Evolutionary conservation across 1,140 invertebrate species (phyloP), one percentile per base, ranked within the genome.

Genomic region (Ceratoteleas bidentatus): DNA sequence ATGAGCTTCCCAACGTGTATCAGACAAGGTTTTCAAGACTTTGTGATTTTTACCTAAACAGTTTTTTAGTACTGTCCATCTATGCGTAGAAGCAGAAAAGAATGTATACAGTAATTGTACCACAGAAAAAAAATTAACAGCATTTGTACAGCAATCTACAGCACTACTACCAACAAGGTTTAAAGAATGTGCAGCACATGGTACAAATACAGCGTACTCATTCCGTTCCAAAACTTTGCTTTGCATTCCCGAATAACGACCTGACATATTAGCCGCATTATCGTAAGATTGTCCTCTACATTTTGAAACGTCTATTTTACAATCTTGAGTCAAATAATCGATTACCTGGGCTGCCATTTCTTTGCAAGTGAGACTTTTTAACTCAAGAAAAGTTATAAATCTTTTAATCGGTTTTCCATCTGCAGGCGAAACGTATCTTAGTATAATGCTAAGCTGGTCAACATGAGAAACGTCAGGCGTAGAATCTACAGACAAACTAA

Each of bases 391-490:
- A 65, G 58, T 84, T 38, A 86, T 53, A 82, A 86, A 88, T 40
- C 78, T 64, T 74, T 86, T 80, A 66, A 77, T 47, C 56, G 77
- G 78, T 24, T 32, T 9, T 33, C 24, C 64, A 47, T 47, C 61
- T 34, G 38, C 11, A 10, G 54, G 72, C 61, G 72, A 72, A 36
- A 94, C 72, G 57, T 88, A 89, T 78, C 85, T 54, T 76, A 88
- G 33, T 13, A 86, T 72, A 14, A 87, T n/a, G 43, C 86, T 86
- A 3, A 90, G 75, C 60, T 91, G 89, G 79, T 91, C 89, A 32
- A 87, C 75, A 73, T 91, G 88, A 1, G 85, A 81, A 54, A 88
- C 38, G 87, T 91, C 87, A 16, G 87, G 89, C 33, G 87, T 90
- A 57, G 82, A 88, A 75, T 91, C 89, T 16, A 91, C 84, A 38